Percentiles rank a stretch among this genome's conserved stretches.
These are phyloP conservation scores for Hycleus cichorii DNA, from an alignment of 1,140 invertebrate genomes.

Conservation along the genomic window DNA sequence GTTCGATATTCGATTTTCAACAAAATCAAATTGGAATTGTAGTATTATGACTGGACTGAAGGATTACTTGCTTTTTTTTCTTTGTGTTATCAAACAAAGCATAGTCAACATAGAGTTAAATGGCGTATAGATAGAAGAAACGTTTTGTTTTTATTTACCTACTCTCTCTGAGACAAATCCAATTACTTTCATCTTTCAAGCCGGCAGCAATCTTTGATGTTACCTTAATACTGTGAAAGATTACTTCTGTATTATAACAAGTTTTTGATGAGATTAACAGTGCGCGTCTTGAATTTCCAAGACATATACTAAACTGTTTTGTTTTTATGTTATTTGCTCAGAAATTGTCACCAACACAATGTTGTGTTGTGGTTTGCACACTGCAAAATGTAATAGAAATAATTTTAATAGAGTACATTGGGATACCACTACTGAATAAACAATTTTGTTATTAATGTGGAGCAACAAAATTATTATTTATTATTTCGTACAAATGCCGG, in stretches of 20 bases:
- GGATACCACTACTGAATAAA: too few species aligned
- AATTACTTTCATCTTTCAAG: constrained; percentile 29
- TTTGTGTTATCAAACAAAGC: too few species aligned
- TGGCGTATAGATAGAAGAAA: constrained; percentile 3
- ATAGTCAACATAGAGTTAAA: constrained; percentile 4
- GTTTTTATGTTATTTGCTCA: constrained; percentile 16
- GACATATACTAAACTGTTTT: constrained; percentile 22
- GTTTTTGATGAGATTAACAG: constrained; percentile 33
- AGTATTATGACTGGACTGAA: too few species aligned
- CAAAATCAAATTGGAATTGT: too few species aligned
- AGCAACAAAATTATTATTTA: too few species aligned
- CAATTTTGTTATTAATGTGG: too few species aligned
- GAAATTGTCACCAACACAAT: constrained; percentile 6
- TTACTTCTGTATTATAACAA: constrained; percentile 36
- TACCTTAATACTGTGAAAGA: constrained; percentile 28
- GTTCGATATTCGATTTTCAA: too few species aligned
- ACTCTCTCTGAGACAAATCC: constrained; percentile 20
- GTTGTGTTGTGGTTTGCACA: too few species aligned
- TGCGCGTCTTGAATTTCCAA: constrained; percentile 17
- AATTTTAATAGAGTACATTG: too few species aligned
- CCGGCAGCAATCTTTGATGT: constrained; percentile 29
- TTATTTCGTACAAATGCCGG: too few species aligned
- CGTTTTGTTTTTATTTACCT: constrained; percentile 15
- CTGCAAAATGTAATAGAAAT: too few species aligned
- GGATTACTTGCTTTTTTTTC: too few species aligned